A percentile compares a stretch with the other conserved stretches of the same genome.
Conservation (phyloP, 23 tunicate genomes). For the Diplosoma virens region DNA sequence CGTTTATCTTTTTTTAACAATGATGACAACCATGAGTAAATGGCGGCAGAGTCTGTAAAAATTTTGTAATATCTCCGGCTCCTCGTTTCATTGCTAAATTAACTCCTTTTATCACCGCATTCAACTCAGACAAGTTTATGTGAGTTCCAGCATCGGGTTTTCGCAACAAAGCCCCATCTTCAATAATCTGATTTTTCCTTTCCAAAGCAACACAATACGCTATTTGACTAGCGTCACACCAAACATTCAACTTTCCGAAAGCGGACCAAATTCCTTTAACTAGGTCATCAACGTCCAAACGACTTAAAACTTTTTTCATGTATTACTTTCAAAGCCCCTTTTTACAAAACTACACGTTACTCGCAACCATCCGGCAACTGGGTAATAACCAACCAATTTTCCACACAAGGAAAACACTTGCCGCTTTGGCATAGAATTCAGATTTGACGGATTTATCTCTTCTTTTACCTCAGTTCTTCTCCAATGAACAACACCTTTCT, state of each 20-base stretch:
- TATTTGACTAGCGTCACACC: slow-evolving; percentile 27
- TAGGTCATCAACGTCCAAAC: background rate
- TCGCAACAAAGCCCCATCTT: slow-evolving; percentile 40
- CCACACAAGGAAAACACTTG: too few species aligned
- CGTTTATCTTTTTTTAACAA: slow-evolving; percentile 17
- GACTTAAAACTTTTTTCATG: background rate
- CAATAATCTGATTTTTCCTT: background rate
- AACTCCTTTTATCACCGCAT: slow-evolving; percentile 26
- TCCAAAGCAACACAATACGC: slow-evolving; percentile 19
- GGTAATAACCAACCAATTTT: too few species aligned
- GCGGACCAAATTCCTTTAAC: slow-evolving; percentile 23
- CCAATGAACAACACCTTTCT: too few species aligned
- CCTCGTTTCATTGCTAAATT: slow-evolving; percentile 23
- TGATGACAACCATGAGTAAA: slow-evolving; percentile 28
- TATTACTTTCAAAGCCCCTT: too few species aligned
- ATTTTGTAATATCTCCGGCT: slow-evolving; percentile 7
- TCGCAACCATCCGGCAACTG: too few species aligned
- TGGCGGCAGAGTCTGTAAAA: slow-evolving; percentile 35
- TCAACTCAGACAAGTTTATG: slow-evolving; percentile 28
- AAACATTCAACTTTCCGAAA: background rate
- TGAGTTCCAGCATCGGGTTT: slow-evolving; percentile 26
- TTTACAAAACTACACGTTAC: too few species aligned
- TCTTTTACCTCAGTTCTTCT: too few species aligned
- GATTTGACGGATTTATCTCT: too few species aligned
- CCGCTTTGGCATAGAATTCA: too few species aligned